Percentiles rank a stretch among this genome's conserved stretches.
These are phyloP conservation scores for Phymastichus coffea DNA, from an alignment of 1,140 invertebrate genomes.

Conservation along the genomic window DNA sequence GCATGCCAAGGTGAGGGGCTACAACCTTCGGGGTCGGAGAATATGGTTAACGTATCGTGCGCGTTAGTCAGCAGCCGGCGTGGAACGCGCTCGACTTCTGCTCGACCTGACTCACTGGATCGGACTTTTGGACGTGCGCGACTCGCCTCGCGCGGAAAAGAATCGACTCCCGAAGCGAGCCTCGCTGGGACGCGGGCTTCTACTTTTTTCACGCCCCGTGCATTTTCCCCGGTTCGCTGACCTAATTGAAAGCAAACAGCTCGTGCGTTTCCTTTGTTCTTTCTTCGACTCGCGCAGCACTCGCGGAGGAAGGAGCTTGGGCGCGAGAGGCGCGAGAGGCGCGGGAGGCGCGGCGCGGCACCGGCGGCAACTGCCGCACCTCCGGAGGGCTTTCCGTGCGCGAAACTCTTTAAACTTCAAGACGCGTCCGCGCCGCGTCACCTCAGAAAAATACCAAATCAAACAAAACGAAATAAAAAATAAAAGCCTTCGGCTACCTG, in stretches of 20 bases:
- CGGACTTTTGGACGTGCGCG: not conserved
- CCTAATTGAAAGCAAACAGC: too few species aligned
- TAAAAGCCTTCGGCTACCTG: not conserved
- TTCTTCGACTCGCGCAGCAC: too few species aligned
- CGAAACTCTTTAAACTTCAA: not conserved
- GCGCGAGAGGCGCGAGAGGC: too few species aligned
- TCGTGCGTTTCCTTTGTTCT: too few species aligned
- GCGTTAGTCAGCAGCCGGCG: not conserved
- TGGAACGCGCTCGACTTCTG: not conserved
- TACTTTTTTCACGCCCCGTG: not conserved
- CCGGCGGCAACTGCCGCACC: too few species aligned
- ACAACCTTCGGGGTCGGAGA: slow-evolving; percentile 33
- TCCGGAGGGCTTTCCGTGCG: not conserved
- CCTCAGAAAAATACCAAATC: not conserved
- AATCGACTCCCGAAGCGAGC: not conserved
- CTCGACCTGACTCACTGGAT: not conserved
- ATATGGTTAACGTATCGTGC: not conserved
- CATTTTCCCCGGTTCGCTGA: too few species aligned
- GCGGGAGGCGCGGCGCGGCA: too few species aligned
- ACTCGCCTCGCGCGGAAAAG: not conserved
- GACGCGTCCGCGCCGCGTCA: not conserved
- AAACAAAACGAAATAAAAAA: not conserved
- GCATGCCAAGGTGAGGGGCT: slow-evolving; percentile 42
- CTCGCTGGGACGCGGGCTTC: not conserved
- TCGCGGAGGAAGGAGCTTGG: too few species aligned